Base-by-base conservation (phyloP, 2,888 invertebrate genomes). In the Aricia artaxerxes region DNA sequence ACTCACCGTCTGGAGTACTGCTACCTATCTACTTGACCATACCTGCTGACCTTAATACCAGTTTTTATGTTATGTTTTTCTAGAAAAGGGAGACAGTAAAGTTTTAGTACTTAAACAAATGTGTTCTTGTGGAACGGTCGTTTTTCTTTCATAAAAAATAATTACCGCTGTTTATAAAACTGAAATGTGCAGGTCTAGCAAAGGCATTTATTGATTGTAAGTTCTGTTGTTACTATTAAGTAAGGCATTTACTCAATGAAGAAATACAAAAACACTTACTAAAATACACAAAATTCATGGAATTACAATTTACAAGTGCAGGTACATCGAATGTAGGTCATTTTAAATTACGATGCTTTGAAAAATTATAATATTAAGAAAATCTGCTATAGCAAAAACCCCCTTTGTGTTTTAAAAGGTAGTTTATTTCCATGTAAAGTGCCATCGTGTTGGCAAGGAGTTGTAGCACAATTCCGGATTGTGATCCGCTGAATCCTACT, bases 371-470 rank as follows among this genome's bases (percentile, higher is more conserved):
- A 69, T 35, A 69, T 69, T 38, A 38, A 13, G 35, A 38, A 69
- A 35, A 69, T 69, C 69, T 35, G 11, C 69, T 69, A 35, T 38
- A 13, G 35, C 69, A 6, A 69, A 64, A 69, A 69, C 35, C 69
- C 69, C 13, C 5, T 69, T 69, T 69, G 69, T 69, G 69, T 69
- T 69, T 69, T 4, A 69, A 38, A 69, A 69, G 16, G 35, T 69
- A 35, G 69, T 69, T 69, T 69, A 69, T 69, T 69, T 69, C 69
- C 69, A 69, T 69, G 38, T 69, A 69, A 69, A 69, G 69, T 69
- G 69, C 13, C 69, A 38, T 69, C 69, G 7, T 38, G 69, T 69
- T 69, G 69, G 69, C 35, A 69, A 38, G 69, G 38, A 69, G 9
- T 69, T 69, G 69, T 69, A 69, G 69, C 35, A 69, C 69, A 38